Evolutionary conservation across 1,140 invertebrate species (phyloP), one percentile per base, ranked within the genome.

Genomic region (Aphis craccivora): DNA sequence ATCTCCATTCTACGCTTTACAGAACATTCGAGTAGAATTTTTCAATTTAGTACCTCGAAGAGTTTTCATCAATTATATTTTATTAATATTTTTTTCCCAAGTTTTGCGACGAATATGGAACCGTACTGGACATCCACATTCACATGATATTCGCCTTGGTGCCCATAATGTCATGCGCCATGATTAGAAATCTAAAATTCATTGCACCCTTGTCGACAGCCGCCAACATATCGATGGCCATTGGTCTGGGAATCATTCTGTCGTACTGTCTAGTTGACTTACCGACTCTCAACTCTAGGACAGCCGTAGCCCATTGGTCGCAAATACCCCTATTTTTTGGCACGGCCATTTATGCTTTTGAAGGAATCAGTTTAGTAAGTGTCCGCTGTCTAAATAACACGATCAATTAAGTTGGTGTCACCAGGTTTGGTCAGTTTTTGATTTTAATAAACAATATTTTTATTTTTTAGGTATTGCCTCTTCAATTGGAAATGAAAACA

Each of bases 331-430:
- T 97, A 48, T 98, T 98, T 96, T 98, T 98, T 95, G 98, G 98
- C 93, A 98, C 97, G 3, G 97, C 97, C 18, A 98, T 98, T 94
- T 98, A 98, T 94, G 97, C 98, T 14, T 96, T 98, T 94, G 98
- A 98, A 95, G 98, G 98, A 89, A 98, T 98, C 94, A 98, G 97
- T 95, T 97, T 98, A 81, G 94, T 95, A 25, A 43, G 89, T 90
- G 23, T 30, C 8, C 23, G n/a, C 30, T 4, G 60, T n/a, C 60
- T n/a, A 18, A 76, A 76, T n/a, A 76, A 76, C 4, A n/a, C 60
- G 14, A 76, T 76, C 30, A 4, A 67, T 1, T 5, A 84, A 84
- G 37, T 23, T 8, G 11, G 40, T 25, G 40, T 22, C 22, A 11
- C 83, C 22, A 84, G 40, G 8, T 35, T n/a, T 67, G 23, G 23